A percentile compares a stretch with the other conserved stretches of the same genome.
phyloP scores from a whole-genome alignment of 2,797 vertebrate genomes.

The Melopsittacus undulatus region DNA sequence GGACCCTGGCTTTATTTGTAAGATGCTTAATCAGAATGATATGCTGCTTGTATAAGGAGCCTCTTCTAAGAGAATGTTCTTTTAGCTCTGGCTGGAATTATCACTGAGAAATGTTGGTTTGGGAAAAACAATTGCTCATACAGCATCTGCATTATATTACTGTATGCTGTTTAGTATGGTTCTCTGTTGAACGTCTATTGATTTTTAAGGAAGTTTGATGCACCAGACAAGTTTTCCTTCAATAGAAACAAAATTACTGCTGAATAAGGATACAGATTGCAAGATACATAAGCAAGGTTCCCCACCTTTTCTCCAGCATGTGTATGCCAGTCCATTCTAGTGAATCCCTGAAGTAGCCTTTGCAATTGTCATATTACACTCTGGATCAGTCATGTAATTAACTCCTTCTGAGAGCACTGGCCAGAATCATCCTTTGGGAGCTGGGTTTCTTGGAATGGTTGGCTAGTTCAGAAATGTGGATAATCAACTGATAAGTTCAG shows the following conservation, averaged over 20 bases:
- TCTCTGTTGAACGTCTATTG: slow-evolving; percentile 39
- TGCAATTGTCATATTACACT: not conserved
- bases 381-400: not conserved
- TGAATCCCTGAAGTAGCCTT: not conserved
- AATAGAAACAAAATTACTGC: slow-evolving; percentile 32
- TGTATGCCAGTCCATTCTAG: not conserved
- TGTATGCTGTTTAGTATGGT: slow-evolving; percentile 1
- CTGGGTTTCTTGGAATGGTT: not conserved
- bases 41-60: not conserved
- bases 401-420: slow-evolving; percentile 4
- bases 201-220: slow-evolving; percentile 55
- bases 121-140: slow-evolving; percentile 43
- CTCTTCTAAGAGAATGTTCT: not conserved
- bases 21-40: slow-evolving; percentile 9
- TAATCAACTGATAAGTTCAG: slow-evolving; percentile 46
- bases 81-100: slow-evolving; percentile 30
- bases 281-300: not conserved
- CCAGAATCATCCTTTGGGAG: not conserved
- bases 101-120: slow-evolving; percentile 2
- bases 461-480: not conserved
- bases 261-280: not conserved
- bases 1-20: not conserved
- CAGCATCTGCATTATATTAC: slow-evolving; percentile 26
- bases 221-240: slow-evolving; percentile 25
- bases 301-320: not conserved